A percentile compares a stretch with the other conserved stretches of the same genome.
phyloP scores from a whole-genome alignment of 2,888 invertebrate species.

The Thecophora atra region DNA sequence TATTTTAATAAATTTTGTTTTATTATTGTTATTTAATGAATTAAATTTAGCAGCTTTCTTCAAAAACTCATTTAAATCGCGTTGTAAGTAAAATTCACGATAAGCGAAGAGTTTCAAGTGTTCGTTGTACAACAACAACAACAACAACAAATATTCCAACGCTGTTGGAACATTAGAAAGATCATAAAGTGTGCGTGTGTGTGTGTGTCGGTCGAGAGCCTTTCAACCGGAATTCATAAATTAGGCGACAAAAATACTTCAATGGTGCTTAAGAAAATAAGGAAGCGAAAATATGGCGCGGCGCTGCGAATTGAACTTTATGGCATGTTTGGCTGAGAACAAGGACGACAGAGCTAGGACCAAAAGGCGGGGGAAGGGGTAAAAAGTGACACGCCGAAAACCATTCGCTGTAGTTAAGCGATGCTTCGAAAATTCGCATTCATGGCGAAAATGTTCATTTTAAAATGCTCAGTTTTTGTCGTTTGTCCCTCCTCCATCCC shows the following conservation, averaged over 20 bases:
- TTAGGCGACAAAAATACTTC: constrained; percentile 43
- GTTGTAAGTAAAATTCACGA: not conserved
- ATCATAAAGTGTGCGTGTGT: constrained; percentile 17
- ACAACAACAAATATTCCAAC: constrained; percentile 10
- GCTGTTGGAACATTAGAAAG: constrained; percentile 13
- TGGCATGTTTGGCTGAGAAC: not conserved
- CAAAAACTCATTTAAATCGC: not conserved
- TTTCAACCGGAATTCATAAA: constrained; percentile 48
- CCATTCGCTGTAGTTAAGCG: not conserved
- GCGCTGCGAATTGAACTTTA: constrained; percentile 59
- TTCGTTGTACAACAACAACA: not conserved
- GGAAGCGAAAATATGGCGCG: constrained; percentile 55
- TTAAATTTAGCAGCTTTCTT: not conserved
- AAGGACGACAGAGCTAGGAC: not conserved
- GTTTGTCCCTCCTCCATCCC: not conserved
- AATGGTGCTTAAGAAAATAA: constrained; percentile 52
- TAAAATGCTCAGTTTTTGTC: constrained; percentile 13
- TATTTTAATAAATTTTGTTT: not conserved
- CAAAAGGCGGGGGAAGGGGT: not conserved
- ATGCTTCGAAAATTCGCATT: constrained; percentile 25
- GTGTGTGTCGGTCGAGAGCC: constrained; percentile 32
- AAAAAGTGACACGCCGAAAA: not conserved
- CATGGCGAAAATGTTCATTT: constrained; percentile 24
- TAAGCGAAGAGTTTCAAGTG: not conserved
- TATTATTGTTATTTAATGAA: not conserved